A percentile compares a stretch with the other conserved stretches of the same genome.
phyloP scores from a whole-genome alignment of 2,888 invertebrate species.

The Phyto melanocephala region DNA sequence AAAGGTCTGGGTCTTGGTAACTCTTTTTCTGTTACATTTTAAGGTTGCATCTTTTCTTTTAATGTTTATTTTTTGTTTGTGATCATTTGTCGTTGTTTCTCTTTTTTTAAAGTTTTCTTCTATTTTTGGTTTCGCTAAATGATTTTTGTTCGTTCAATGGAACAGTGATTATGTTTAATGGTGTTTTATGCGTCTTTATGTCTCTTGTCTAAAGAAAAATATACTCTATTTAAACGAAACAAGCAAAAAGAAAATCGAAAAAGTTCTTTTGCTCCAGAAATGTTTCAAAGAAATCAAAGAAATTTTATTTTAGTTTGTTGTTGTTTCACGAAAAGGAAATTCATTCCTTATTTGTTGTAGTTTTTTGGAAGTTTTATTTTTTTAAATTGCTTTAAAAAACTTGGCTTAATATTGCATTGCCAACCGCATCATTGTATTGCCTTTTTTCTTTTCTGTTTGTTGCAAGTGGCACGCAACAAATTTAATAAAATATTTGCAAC shows the following conservation, averaged over 20 bases:
- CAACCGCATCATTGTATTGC: not conserved
- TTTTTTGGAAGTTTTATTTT: not conserved
- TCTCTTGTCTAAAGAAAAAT: slow-evolving; percentile 36
- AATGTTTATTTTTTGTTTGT: slow-evolving; percentile 24
- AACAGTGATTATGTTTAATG: slow-evolving; percentile 77
- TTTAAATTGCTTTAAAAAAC: not conserved
- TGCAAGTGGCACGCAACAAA: slow-evolving; percentile 47
- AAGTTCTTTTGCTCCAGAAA: not conserved
- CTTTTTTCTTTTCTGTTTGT: not conserved
- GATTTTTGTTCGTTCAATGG: slow-evolving; percentile 79
- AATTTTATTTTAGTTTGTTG: not conserved
- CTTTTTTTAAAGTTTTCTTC: slow-evolving; percentile 42
- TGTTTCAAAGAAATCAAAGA: not conserved
- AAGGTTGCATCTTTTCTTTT: not conserved
- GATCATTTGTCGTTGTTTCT: slow-evolving; percentile 27
- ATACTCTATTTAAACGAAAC: not conserved
- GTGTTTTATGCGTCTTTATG: slow-evolving; percentile 62
- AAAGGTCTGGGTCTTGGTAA: slow-evolving; percentile 43
- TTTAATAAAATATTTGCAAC: slow-evolving; percentile 10
- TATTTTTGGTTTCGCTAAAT: slow-evolving; percentile 78
- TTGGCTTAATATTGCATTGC: not conserved
- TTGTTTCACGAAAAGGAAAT: slow-evolving; percentile 31
- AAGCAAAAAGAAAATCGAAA: not conserved
- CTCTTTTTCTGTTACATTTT: not conserved
- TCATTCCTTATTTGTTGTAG: slow-evolving; percentile 6